These are phyloP conservation scores for Cantharis nigra DNA, from an alignment of 2,888 invertebrate species.

Conservation along the genomic window DNA sequence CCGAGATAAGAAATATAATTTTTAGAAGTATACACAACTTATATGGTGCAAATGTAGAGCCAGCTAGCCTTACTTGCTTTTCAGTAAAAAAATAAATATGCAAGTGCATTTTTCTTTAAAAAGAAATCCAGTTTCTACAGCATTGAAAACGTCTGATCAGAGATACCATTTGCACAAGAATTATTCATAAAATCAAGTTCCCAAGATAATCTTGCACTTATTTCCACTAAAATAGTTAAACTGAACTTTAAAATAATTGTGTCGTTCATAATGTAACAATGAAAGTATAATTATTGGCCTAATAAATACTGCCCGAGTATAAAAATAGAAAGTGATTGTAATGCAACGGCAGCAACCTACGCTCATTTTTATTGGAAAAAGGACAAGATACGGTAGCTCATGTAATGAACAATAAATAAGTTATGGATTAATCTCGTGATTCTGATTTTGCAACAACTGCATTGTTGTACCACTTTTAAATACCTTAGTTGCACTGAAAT, in stretches of 20 bases:
- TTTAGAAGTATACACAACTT: neutral
- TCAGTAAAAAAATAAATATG: neutral
- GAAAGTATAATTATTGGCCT: conserved; percentile 10
- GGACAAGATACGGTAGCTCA: conserved; percentile 21
- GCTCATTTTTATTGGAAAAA: conserved; percentile 10
- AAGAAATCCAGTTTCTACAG: neutral
- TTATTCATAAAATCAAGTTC: conserved; percentile 4
- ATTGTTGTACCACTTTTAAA: conserved; percentile 21
- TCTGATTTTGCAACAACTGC: conserved; percentile 22
- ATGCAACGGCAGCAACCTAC: conserved; percentile 11
- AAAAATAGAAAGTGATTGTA: conserved; percentile 14
- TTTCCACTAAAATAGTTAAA: neutral
- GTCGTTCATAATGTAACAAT: neutral
- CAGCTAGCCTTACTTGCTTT: neutral
- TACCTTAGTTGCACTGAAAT: conserved; percentile 17
- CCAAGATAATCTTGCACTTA: conserved; percentile 8
- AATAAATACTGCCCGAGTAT: conserved; percentile 4
- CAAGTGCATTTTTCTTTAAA: neutral
- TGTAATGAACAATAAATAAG: conserved; percentile 20
- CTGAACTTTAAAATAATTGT: neutral
- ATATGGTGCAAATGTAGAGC: neutral
- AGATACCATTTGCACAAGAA: neutral
- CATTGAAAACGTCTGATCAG: neutral
- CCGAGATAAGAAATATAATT: neutral
- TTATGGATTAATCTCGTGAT: conserved; percentile 24